Evolutionary conservation across 2,888 invertebrate genomes (phyloP), one percentile per base, ranked within the genome.

Genomic region (Hydroisotoma schaefferi): DNA sequence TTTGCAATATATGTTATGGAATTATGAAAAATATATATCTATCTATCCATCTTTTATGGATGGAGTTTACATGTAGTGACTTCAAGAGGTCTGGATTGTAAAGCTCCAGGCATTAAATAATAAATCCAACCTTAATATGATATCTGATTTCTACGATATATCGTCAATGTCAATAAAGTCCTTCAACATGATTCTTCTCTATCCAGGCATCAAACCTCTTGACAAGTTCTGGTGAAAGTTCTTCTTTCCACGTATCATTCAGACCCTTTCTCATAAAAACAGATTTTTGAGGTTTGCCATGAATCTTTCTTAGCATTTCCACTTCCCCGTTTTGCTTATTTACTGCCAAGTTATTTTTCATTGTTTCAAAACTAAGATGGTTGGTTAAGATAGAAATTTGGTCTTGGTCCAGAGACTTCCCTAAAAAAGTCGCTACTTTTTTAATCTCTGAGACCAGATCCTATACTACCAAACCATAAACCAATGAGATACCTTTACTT

Each of bases 221-320:
- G 0, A 86, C 85, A 73, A 90, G 78, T 71, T 87, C 85, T 2
- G 84, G 82, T 1, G 85, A 83, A 84, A 92, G 88, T 62, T 86
- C 83, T 74, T 87, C 87, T 73, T 83, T 85, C 88, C 88, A 90
- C 72, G 89, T 89, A 0, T 89, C 90, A 20, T 89, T 84, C 74
- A 84, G 81, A 0, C 90, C 90, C 76, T 87, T 88, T 20, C 88
- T 81, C 60, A 88, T 86, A 71, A 88, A 88, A 40, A 18, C 20
- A 20, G 40, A 40, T 5, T 40, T 40, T 15, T 40, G 20, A 40
- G 20, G n/a, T 4, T 20, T 15, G 40, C 40, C 40, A n/a, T 46
- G 4, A 26, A 62, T 51, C 73, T 84, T 83, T 69, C 72, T 49
- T 57, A 69, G 46, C 26, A 58, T 66, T 26, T 59, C 75, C 0